Evolutionary conservation across 2,888 invertebrate species (phyloP), one percentile per base, ranked within the genome.

Genomic region (Pemphredon lugubris): DNA sequence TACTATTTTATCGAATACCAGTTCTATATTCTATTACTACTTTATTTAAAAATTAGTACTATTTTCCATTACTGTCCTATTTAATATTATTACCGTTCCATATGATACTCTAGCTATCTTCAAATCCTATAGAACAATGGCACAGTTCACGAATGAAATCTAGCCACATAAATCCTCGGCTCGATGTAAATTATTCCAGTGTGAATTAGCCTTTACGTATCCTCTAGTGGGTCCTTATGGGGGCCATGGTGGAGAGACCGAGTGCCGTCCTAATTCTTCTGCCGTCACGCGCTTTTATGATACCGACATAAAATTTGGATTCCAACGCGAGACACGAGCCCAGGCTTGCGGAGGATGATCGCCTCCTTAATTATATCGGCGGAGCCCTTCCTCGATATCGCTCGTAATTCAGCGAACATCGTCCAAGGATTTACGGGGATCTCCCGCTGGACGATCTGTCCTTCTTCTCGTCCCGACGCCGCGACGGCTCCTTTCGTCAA

Each of bases 301-400:
- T 85, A 87, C 87, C 85, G 87, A 87, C 87, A 88, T 88, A 87
- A 88, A 88, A 86, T 88, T 86, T 84, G 85, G 84, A 88, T 87
- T 88, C 87, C 87, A 84, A 75, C 80, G 80, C 81, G 77, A 70
- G 81, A 81, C 78, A 78, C 83, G 79, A 81, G 76, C 77, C 61
- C n/a, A n/a, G 68, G 74, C 64, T 60, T 65, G 75, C 68, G 75
- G 68, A 80, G 64, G 78, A 79, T 72, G 74, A 80, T 77, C 81
- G 72, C 66, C 77, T 83, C 85, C 85, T 87, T 87, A 87, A 87
- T 87, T 87, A 81, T 77, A 87, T 85, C 86, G 83, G 80, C 82
- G 79, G 82, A 79, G 73, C 82, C 80, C 77, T 77, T 69, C 77
- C 83, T 79, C 85, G 86, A 87, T 87, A 87, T 87, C 86, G 83